These are phyloP conservation scores for Macropus fuliginosus DNA, from an alignment of 2,797 vertebrate species.

Conservation along the genomic window DNA sequence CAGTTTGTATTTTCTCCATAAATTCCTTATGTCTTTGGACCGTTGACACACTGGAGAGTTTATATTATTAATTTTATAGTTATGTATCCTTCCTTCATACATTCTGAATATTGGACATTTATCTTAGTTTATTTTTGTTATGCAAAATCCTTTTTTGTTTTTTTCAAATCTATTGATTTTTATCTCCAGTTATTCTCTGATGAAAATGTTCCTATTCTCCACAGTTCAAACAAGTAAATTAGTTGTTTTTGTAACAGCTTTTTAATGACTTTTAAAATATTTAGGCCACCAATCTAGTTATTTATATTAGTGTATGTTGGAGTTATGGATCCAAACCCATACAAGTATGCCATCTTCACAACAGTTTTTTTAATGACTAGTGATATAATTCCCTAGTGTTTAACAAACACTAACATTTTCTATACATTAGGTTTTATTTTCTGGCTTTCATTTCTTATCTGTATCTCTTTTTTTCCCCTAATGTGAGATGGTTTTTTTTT, in stretches of 20 bases:
- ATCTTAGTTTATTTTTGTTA: neutral
- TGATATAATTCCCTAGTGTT: neutral
- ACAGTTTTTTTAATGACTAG: neutral
- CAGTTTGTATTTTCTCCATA: neutral
- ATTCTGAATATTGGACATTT: neutral
- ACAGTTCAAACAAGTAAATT: neutral
- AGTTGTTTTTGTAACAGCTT: neutral
- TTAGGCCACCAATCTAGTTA: neutral
- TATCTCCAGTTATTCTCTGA: neutral
- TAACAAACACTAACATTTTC: neutral
- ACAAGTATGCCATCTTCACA: neutral
- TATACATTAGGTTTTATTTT: neutral
- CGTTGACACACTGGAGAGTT: neutral
- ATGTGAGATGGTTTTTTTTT: neutral
- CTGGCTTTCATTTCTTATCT: neutral
- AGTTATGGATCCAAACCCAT: neutral
- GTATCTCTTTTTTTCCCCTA: neutral
- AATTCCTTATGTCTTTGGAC: neutral
- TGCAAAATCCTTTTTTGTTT: neutral
- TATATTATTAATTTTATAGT: neutral
- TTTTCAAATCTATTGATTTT: neutral
- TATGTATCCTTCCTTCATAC: neutral
- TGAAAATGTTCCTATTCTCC: neutral
- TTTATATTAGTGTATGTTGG: neutral
- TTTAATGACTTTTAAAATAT: neutral